Evolutionary conservation across 2,113 vertebrate genomes (phyloP).

Genomic region (Rhegmatorhina hoffmannsi): DNA sequence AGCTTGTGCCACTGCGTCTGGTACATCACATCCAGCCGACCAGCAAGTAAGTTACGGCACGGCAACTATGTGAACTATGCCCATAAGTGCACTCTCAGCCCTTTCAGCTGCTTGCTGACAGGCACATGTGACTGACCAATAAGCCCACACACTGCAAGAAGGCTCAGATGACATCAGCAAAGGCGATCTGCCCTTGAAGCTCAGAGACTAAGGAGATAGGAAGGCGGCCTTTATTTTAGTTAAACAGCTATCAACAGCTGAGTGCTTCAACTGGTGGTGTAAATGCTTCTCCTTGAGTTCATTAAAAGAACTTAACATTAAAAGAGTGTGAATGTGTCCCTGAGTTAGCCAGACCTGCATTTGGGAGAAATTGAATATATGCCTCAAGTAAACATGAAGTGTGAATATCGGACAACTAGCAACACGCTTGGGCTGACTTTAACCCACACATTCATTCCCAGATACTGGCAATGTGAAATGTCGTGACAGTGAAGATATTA

Average conservation of each 20-base stretch:
- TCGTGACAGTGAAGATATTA: neutral
- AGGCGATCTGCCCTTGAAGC: neutral
- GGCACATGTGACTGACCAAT: neutral
- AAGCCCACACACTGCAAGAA: neutral
- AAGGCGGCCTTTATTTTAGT: neutral
- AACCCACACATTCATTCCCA: neutral
- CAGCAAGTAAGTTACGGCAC: neutral
- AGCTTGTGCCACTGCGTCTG: neutral
- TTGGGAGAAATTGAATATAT: fast-evolving
- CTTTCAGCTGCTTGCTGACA: neutral
- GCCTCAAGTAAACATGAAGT: neutral
- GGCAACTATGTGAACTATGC: neutral
- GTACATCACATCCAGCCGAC: neutral
- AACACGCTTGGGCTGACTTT: neutral
- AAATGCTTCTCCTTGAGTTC: neutral
- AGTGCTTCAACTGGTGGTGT: neutral
- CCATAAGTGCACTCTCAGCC: neutral
- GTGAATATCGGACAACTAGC: neutral
- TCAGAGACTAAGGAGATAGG: neutral
- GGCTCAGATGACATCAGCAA: neutral
- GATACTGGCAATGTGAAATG: neutral
- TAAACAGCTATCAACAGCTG: neutral
- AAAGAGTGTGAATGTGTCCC: neutral
- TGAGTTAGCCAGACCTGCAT: neutral
- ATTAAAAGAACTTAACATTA: neutral